Evolutionary conservation across 2,888 invertebrate genomes (phyloP).

Genomic region (Calliphora vomitoria): DNA sequence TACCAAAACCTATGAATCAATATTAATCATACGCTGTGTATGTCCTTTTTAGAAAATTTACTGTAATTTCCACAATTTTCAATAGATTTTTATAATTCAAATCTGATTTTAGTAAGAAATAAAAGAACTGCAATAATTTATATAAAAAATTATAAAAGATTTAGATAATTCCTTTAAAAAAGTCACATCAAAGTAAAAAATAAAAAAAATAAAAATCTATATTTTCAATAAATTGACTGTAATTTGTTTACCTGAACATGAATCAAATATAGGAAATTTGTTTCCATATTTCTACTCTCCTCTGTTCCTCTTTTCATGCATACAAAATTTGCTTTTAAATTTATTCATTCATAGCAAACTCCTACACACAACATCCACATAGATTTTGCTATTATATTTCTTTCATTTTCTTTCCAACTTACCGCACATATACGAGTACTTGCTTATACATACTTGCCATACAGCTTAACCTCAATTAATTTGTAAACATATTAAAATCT

Average conservation of each 20-base stretch:
- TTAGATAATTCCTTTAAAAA: no score
- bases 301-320: neutral
- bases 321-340: neutral
- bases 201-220: no score
- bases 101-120: neutral
- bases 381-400: neutral
- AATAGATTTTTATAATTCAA: neutral
- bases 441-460: neutral
- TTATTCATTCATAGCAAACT: neutral
- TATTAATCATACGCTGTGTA: no score
- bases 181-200: no score
- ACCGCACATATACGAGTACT: slow-evolving; percentile 6
- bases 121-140: no score
- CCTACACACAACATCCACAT: neutral
- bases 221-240: neutral
- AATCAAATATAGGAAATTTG: no score
- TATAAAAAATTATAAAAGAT: no score
- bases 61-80: no score
- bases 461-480: slow-evolving; percentile 69
- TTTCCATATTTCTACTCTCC: neutral
- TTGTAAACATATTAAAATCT: slow-evolving; percentile 68
- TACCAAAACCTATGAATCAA: no score
- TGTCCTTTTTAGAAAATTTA: no score
- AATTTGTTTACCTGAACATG: no score
- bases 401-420: neutral